Percentiles rank a stretch among this genome's conserved stretches.
Evolutionary conservation across 37 sponge, comb jelly and placozoan species (phyloP).

Genomic region (Halisarca cf. caerulea): DNA sequence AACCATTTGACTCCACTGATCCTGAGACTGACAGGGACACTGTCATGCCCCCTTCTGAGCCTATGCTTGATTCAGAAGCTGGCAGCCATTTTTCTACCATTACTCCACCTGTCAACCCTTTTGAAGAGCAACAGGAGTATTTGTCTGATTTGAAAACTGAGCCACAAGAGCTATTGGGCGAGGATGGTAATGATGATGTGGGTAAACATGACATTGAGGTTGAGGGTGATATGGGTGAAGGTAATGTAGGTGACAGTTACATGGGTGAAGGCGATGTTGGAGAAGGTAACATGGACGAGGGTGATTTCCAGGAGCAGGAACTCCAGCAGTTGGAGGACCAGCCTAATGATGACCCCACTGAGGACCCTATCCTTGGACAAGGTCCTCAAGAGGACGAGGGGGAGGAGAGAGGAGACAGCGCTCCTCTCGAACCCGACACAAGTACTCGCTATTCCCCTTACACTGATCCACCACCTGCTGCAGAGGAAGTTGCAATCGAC

Average conservation of each 20-base stretch:
- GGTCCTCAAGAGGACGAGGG: background rate
- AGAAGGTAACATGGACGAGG: background rate
- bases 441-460: conserved; percentile 2
- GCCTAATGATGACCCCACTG: background rate
- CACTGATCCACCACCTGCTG: background rate
- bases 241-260: too few relatives aligned
- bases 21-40: too few relatives aligned
- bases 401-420: conserved; percentile 21
- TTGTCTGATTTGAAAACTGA: too few relatives aligned
- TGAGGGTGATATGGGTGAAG: too few relatives aligned
- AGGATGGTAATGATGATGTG: too few relatives aligned
- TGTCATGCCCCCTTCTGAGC: background rate
- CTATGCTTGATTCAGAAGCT: background rate
- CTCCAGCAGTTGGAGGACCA: background rate
- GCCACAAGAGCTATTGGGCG: too few relatives aligned
- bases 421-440: background rate
- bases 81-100: background rate
- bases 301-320: background rate
- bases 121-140: too few relatives aligned
- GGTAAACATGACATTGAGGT: too few relatives aligned
- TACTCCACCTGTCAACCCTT: background rate
- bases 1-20: background rate
- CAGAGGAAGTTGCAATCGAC: background rate
- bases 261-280: background rate
- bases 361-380: too few relatives aligned